phyloP scores from a whole-genome alignment of 1,140 invertebrate genomes.

The Drosophila sulfurigaster region DNA sequence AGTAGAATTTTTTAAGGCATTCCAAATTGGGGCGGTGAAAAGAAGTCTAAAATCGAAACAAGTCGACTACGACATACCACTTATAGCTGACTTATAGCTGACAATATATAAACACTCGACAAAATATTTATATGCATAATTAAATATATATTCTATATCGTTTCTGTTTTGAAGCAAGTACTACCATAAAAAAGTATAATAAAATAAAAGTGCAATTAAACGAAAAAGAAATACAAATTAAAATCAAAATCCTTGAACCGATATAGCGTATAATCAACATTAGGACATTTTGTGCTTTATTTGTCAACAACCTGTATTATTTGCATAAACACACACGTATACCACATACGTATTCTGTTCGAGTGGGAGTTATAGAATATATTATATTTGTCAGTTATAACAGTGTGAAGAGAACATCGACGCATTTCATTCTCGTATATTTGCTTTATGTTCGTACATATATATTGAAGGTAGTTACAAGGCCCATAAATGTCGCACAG shows the following conservation, averaged over 20 bases:
- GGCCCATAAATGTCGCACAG: constrained; percentile 18
- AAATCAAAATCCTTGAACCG: background rate
- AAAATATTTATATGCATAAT: no score
- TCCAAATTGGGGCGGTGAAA: constrained; percentile 1
- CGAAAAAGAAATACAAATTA: background rate
- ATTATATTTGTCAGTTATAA: constrained; percentile 20
- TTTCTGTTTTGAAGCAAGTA: no score
- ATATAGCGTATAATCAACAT: constrained; percentile 3
- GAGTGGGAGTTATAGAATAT: background rate
- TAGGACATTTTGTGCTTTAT: constrained; percentile 4
- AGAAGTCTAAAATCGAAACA: background rate
- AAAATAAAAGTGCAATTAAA: no score
- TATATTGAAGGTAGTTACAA: constrained; percentile 4
- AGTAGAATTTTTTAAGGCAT: constrained; percentile 14
- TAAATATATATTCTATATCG: no score
- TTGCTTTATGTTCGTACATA: background rate
- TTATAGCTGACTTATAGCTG: no score
- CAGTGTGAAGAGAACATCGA: background rate
- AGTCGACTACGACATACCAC: background rate
- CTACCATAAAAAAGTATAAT: no score
- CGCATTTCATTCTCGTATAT: background rate
- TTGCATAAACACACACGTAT: constrained; percentile 20
- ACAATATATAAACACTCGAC: no score
- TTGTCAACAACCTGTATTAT: constrained; percentile 27
- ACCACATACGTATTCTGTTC: background rate